Percentiles rank a stretch among this genome's conserved stretches.
Evolutionary conservation across 2,113 vertebrate genomes (phyloP).

Genomic region (Urocynchramus pylzowi): DNA sequence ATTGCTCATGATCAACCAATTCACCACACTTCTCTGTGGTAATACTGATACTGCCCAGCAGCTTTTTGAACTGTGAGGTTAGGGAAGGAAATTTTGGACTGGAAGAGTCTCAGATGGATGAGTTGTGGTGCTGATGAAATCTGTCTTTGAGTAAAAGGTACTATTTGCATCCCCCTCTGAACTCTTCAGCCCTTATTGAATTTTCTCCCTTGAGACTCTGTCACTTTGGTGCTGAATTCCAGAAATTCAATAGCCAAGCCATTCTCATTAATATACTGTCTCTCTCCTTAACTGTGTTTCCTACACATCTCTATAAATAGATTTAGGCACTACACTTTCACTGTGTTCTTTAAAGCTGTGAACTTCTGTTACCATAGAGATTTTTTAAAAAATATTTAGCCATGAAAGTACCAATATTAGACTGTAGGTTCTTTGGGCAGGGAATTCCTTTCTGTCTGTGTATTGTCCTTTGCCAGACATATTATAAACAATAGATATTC

Average conservation of each 20-base stretch:
- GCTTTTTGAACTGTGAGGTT: neutral
- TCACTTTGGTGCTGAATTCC: slow-evolving; percentile 9
- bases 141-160: neutral
- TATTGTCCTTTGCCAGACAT: neutral
- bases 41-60: neutral
- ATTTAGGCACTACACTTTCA: slow-evolving; percentile 55
- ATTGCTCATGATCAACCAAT: neutral
- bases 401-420: slow-evolving; percentile 20
- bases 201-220: neutral
- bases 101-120: neutral
- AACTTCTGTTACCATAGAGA: slow-evolving; percentile 73
- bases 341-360: slow-evolving; percentile 72
- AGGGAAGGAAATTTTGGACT: neutral
- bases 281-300: slow-evolving; percentile 72
- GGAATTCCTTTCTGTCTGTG: slow-evolving; percentile 5
- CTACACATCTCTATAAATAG: slow-evolving; percentile 78
- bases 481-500: neutral
- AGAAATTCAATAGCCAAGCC: slow-evolving; percentile 48
- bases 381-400: slow-evolving; percentile 29
- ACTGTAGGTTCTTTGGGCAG: slow-evolving; percentile 18
- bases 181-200: neutral
- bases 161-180: neutral
- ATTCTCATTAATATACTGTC: slow-evolving; percentile 64
- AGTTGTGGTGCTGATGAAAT: neutral
- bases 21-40: neutral